Conservation (phyloP, 2,888 invertebrate species). For the Muscina levida region DNA sequence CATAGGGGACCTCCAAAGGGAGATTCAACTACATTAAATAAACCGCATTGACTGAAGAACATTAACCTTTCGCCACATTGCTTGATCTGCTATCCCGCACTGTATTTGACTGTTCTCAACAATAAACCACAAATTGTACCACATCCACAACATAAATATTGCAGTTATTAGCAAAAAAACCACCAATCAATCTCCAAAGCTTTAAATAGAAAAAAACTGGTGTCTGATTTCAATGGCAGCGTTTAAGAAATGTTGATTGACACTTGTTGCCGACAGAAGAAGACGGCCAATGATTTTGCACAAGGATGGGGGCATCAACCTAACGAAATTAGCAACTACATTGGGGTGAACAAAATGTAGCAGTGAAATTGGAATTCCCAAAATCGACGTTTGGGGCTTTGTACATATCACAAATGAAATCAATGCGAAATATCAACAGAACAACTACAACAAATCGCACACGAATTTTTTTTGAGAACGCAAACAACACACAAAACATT, state of each 20-base stretch:
- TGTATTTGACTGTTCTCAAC: not conserved
- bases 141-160: no score
- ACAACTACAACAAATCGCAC: constrained; percentile 15
- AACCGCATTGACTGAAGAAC: not conserved
- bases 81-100: not conserved
- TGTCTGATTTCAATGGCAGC: constrained; percentile 1
- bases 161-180: not conserved
- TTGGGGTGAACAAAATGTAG: constrained; percentile 6
- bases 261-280: constrained; percentile 26
- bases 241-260: constrained; percentile 10
- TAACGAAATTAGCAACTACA: constrained; percentile 4
- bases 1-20: no score
- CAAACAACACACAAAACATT: no score
- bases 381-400: not conserved
- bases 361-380: constrained; percentile 23
- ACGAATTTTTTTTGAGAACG: no score
- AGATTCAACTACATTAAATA: no score
- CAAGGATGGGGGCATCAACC: not conserved
- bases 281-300: not conserved
- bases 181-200: not conserved
- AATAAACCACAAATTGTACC: not conserved
- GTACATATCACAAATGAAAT: constrained; percentile 15
- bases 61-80: constrained; percentile 10
- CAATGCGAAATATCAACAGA: constrained; percentile 1
- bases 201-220: not conserved